Evolutionary conservation across 2,113 vertebrate species (phyloP), one percentile per base, ranked within the genome.

Genomic region (Tonatia bakeri): DNA sequence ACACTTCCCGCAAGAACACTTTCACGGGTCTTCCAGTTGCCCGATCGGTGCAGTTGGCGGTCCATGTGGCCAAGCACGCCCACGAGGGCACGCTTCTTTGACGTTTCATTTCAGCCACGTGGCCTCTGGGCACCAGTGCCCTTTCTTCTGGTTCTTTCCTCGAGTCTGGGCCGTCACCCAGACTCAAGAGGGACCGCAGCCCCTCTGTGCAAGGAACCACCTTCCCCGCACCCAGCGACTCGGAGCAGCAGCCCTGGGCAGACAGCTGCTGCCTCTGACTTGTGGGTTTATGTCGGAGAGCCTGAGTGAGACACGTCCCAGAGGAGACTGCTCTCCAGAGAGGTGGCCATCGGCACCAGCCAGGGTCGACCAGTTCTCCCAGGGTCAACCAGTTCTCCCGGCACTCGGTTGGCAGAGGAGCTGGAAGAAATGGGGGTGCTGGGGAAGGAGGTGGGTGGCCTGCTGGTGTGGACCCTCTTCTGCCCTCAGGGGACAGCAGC

Each of bases 371-470:
- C 61, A 22, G 77, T 31, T 73, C 76, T n/a, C 13, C 4, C 0
- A 47, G 5, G 13, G 12, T 3, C 2, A 45, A 1, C 77, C 61
- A 22, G 77, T 31, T 67, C 75, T 38, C 76, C 2, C 0, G 10
- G 19, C 38, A 52, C 69, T 11, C 19, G 5, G 3, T 1, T 54
- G 3, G 12, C 0, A n/a, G 38, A 16, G 3, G 13, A 11, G 28
- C 3, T 2, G 10, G 64, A 14, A 11, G 22, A n/a, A 26, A 0
- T 0, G n/a, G 47, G 13, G 47, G 3, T 0, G 1, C 4, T 10
- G 20, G 52, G 69, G 83, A 28, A 17, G 0, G 0, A 3, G 67
- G 26, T 5, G 31, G 16, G 1, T 5, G 10, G 10, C 22, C 14
- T 6, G 4, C 69, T 0, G 26, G 59, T 12, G 26, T 6, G 5